Percentiles rank a stretch among this genome's conserved stretches.
These are phyloP conservation scores for Vidua chalybeata DNA, from an alignment of 2,113 vertebrate species.

Conservation along the genomic window DNA sequence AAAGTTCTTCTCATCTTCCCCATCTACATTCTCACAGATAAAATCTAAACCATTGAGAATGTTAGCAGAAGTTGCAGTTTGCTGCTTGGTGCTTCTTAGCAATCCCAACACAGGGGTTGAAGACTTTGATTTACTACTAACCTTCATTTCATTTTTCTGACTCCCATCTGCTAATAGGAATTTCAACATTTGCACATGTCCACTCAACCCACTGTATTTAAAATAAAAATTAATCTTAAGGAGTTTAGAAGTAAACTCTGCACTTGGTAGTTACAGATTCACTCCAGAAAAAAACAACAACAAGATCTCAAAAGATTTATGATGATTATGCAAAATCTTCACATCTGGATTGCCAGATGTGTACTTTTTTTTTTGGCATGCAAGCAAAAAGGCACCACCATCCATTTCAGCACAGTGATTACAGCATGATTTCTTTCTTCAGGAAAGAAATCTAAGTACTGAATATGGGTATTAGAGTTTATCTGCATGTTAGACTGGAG, in stretches of 20 bases:
- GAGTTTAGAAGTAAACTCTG: neutral
- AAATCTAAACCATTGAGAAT: neutral
- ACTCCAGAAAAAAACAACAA: neutral
- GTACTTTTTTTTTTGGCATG: neutral
- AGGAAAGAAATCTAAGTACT: neutral
- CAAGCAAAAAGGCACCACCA: neutral
- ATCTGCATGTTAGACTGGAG: neutral
- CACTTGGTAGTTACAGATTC: neutral
- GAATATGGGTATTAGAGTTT: neutral
- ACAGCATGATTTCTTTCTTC: neutral
- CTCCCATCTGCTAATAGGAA: neutral
- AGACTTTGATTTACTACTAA: neutral
- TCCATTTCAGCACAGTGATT: neutral
- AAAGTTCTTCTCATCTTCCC: neutral
- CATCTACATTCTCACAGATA: neutral
- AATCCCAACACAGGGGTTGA: neutral
- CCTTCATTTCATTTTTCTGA: neutral
- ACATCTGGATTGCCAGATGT: neutral
- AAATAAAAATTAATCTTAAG: neutral
- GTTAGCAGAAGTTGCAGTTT: neutral
- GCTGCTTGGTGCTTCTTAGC: neutral
- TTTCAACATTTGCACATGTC: neutral
- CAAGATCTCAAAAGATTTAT: neutral
- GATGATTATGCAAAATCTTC: neutral
- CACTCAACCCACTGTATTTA: neutral